phyloP scores from a whole-genome alignment of 2,113 vertebrate genomes.

The Choloepus hoffmanni region DNA sequence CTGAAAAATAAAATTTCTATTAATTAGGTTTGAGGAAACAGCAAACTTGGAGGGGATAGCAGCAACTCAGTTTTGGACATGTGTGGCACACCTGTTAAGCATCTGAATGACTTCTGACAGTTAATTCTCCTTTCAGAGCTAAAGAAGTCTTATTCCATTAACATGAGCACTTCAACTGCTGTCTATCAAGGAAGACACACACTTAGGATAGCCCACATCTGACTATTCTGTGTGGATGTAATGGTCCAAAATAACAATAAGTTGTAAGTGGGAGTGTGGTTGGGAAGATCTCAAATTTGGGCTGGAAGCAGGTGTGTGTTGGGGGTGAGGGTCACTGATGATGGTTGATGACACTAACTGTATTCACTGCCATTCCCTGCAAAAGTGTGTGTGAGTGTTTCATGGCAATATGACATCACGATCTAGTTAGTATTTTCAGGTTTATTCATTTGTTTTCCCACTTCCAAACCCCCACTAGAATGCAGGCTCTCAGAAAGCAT shows the following conservation, averaged over 20 bases:
- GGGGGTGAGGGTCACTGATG: not conserved
- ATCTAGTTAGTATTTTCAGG: not conserved
- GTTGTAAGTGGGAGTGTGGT: not conserved
- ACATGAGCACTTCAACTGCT: not conserved
- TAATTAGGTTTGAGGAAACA: not conserved
- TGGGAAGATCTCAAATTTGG: not conserved
- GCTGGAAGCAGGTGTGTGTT: not conserved
- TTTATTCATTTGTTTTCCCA: not conserved
- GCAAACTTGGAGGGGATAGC: not conserved
- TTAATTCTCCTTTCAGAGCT: not conserved
- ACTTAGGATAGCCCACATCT: not conserved
- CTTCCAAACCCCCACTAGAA: not conserved
- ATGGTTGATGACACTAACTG: not conserved
- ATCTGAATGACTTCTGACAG: not conserved
- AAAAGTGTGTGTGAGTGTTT: not conserved
- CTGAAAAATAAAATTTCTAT: constrained; percentile 6
- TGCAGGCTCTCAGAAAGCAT: not conserved
- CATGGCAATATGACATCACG: not conserved
- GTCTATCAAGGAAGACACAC: not conserved
- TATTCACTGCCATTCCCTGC: not conserved
- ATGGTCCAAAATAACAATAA: not conserved
- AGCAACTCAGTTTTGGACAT: not conserved
- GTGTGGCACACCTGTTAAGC: not conserved
- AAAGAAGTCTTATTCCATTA: not conserved
- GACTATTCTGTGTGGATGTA: not conserved